A percentile compares a stretch with the other conserved stretches of the same genome.
These are phyloP conservation scores for Apodemus speciosus DNA, from an alignment of 2,113 vertebrate genomes.

Conservation along the genomic window DNA sequence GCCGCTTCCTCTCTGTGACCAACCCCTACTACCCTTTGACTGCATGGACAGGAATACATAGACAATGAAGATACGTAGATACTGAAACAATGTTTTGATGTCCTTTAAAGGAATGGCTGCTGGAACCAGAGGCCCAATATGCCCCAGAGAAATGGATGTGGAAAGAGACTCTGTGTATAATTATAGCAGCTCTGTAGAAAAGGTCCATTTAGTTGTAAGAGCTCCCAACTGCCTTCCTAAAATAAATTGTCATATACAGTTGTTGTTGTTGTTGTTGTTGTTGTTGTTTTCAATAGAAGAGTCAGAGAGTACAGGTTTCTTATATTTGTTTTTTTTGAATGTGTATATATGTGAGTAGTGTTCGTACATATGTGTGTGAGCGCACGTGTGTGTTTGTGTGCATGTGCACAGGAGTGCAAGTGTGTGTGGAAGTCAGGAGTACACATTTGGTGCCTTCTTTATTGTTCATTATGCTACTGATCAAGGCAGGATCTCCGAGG, in stretches of 20 bases:
- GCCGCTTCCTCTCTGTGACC: accelerated
- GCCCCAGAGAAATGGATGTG: background rate
- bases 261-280: background rate
- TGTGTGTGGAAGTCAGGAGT: background rate
- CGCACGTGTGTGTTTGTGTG: background rate
- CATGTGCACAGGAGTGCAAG: background rate
- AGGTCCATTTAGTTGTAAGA: background rate
- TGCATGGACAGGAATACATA: background rate
- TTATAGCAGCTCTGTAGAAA: background rate
- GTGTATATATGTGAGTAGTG: background rate
- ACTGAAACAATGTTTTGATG: background rate
- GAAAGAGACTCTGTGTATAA: background rate
- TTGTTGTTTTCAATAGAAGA: background rate
- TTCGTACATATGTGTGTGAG: background rate
- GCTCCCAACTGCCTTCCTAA: background rate
- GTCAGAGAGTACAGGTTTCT: background rate
- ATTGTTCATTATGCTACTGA: background rate
- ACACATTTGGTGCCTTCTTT: background rate
- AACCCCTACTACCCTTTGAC: accelerated
- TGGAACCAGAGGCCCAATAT: background rate
- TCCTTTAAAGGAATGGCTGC: background rate
- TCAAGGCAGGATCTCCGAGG: no score
- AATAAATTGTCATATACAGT: background rate
- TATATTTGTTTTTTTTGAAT: background rate
- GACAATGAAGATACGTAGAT: background rate